These are phyloP conservation scores for Papilio helenus DNA, from an alignment of 1,140 invertebrate species.

Conservation along the genomic window DNA sequence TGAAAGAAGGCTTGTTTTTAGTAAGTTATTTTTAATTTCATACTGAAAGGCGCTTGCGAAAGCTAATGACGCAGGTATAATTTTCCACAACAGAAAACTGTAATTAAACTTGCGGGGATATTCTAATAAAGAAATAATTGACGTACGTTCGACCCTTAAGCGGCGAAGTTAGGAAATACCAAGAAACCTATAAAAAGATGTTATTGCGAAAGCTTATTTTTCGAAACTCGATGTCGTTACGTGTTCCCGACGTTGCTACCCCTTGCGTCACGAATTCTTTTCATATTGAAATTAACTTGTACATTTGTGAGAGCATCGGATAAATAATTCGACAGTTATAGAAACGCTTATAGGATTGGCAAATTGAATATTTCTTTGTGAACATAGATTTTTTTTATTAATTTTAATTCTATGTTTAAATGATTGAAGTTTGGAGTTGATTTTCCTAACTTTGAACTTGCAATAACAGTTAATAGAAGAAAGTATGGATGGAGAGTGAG, in stretches of 20 bases:
- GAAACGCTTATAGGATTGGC: not conserved
- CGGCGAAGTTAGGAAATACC: not conserved
- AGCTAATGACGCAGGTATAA: no score
- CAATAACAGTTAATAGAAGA: no score
- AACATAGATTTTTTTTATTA: not conserved
- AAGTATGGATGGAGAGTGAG: no score
- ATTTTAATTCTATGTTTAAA: not conserved
- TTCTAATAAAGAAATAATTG: not conserved
- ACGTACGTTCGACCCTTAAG: not conserved
- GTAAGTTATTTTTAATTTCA: no score
- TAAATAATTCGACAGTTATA: conserved; percentile 26
- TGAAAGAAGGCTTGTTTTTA: no score
- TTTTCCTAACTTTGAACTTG: no score
- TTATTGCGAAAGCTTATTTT: conserved; percentile 7
- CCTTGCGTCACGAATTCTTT: conserved; percentile 28
- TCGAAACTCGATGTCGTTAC: conserved; percentile 5
- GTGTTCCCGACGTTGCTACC: conserved; percentile 11
- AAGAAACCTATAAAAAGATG: not conserved
- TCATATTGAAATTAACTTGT: conserved; percentile 27
- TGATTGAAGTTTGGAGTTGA: no score
- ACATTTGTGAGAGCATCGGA: not conserved
- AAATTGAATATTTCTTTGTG: not conserved
- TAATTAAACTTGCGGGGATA: not conserved
- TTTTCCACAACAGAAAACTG: not conserved
- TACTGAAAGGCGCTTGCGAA: no score